Conservation (phyloP, 2,888 invertebrate genomes). For the Eledona agricola region DNA sequence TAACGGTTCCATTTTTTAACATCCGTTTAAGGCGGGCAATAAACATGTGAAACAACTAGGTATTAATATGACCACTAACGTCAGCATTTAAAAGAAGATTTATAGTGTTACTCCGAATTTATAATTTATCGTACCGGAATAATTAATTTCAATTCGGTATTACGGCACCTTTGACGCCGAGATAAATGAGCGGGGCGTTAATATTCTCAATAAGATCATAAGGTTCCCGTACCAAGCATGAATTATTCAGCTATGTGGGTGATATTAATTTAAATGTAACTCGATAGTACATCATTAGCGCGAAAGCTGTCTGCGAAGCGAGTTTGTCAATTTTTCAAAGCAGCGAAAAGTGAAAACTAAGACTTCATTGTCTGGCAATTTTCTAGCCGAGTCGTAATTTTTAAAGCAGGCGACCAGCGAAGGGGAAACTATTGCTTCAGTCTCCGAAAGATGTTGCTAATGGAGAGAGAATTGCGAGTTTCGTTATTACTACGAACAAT, state of each 20-base stretch:
- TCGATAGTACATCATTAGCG: too few species aligned
- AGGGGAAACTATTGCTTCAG: too few species aligned
- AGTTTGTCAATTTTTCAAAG: too few species aligned
- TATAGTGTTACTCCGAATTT: conserved; percentile 36
- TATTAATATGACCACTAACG: conserved; percentile 39
- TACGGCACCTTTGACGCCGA: conserved; percentile 30
- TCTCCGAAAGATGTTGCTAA: too few species aligned
- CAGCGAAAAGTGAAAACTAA: too few species aligned
- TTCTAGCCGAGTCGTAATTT: too few species aligned
- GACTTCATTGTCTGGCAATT: too few species aligned
- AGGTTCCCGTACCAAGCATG: conserved; percentile 14
- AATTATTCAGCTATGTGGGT: conserved; percentile 22
- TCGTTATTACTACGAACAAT: too few species aligned
- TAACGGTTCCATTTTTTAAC: conserved; percentile 40
- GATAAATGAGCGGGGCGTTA: conserved; percentile 33
- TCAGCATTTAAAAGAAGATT: conserved; percentile 37
- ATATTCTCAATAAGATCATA: conserved; percentile 12
- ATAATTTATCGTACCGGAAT: conserved; percentile 36
- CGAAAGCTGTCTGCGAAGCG: too few species aligned
- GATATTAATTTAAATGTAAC: conserved; percentile 5
- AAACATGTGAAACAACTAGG: conserved; percentile 38
- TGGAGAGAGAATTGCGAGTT: too few species aligned
- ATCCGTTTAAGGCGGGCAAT: conserved; percentile 36
- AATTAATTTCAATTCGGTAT: conserved; percentile 36
- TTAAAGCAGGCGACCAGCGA: too few species aligned